These are phyloP conservation scores for Reticulitermes speratus DNA, from an alignment of 1,140 invertebrate genomes.

Conservation along the genomic window DNA sequence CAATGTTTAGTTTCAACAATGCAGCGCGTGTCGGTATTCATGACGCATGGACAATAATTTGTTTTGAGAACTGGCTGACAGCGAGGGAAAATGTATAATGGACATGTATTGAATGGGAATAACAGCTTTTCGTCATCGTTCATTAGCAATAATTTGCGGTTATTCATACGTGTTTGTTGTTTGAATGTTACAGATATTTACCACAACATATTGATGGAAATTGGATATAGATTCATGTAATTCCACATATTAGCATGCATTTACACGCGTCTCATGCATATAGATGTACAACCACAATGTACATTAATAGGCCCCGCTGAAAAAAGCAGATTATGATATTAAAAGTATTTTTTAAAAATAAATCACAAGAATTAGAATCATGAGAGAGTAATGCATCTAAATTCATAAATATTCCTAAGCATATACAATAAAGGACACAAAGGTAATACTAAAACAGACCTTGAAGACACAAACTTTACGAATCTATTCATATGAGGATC, in stretches of 20 bases:
- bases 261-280: neutral
- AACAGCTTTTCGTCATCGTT: neutral
- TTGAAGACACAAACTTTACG: no score
- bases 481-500: no score
- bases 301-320: neutral
- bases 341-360: neutral
- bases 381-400: neutral
- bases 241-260: neutral
- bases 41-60: conserved; percentile 13
- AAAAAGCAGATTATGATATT: neutral
- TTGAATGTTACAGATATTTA: neutral
- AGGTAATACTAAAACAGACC: no score
- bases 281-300: neutral
- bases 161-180: neutral
- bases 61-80: neutral
- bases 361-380: neutral
- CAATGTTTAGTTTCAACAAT: conserved; percentile 10
- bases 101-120: neutral
- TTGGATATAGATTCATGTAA: neutral
- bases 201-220: neutral
- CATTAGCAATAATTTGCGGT: neutral
- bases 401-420: no score
- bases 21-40: neutral
- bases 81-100: neutral
- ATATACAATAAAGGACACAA: no score